Evolutionary conservation across 2,113 vertebrate species (phyloP), one percentile per base, ranked within the genome.

Genomic region (Apodemus speciosus): DNA sequence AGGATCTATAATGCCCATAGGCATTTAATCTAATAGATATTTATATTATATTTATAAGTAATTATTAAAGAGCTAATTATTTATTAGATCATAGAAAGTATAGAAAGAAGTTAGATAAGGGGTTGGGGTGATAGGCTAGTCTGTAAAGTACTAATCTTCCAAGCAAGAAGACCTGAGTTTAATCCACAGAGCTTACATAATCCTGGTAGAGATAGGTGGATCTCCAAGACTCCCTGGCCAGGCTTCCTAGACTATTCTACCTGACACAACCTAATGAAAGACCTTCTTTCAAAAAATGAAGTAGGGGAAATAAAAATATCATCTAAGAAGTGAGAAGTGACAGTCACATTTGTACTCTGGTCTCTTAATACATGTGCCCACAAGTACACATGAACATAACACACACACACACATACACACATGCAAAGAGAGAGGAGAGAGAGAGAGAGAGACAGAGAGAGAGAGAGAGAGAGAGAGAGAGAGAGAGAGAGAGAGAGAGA

Each of bases 401-500:
- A 56, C 21, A 79, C 32, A 56, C 9, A 79, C 10, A 35, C 20
- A 79, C 18, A 35, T 32, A 53, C 10, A 79, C n/a, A n/a, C n/a
- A n/a, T n/a, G n/a, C n/a, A n/a, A n/a, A n/a, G 7, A 30, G 46
- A 51, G 8, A 51, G 9, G 49, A 20, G 32, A 3, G 21, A 38
- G 21, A 25, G 9, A 40, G 0, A 9, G 10, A 38, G 21, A 23
- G 21, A 23, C 10, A 7, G 20, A 9, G 6, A 11, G 76, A 56
- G 1, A 6, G 6, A 35, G 8, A 53, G 4, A 10, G 15, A 30
- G 16, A 9, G 43, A 18, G 0, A 30, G 3, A 23, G 9, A 72
- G 4, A 25, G 8, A 23, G 9, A 21, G 20, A 77, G 16, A 2
- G 49, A 21, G 18, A 79, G 16, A 13, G 30, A 35, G 1, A 32